Percentiles rank a stretch among this genome's conserved stretches.
Conservation (phyloP, 2,888 invertebrate species). For the Acleris sparsana region DNA sequence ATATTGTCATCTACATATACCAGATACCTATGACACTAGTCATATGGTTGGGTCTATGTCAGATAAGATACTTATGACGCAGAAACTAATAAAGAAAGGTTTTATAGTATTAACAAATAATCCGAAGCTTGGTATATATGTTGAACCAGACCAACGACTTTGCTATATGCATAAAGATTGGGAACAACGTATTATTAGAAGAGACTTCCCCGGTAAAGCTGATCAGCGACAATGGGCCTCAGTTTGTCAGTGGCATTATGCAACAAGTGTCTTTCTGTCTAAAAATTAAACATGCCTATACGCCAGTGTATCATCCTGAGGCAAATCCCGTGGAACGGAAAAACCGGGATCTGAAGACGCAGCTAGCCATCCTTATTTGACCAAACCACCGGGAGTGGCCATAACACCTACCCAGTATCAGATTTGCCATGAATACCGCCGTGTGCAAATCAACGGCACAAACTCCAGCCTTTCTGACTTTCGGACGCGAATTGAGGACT, state of each 20-base stretch:
- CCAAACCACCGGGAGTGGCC: not conserved
- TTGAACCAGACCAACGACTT: no score
- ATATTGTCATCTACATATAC: no score
- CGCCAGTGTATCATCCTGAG: conserved; percentile 47
- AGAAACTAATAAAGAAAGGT: no score
- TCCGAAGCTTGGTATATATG: no score
- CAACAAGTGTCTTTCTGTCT: conserved; percentile 42
- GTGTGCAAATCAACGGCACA: not conserved
- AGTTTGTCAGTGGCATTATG: conserved; percentile 49
- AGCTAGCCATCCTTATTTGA: not conserved
- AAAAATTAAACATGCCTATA: conserved; percentile 29
- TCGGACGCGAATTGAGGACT: not conserved
- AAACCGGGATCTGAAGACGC: not conserved
- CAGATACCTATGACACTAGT: no score
- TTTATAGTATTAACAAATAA: no score
- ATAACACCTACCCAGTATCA: not conserved
- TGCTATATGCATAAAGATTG: no score
- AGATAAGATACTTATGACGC: no score
- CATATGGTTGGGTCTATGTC: no score
- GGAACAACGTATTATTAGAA: no score
- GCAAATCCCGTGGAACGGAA: conserved; percentile 50
- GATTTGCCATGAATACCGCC: not conserved
- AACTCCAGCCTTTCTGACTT: not conserved
- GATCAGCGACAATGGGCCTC: conserved; percentile 49
- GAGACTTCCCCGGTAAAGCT: conserved; percentile 45